phyloP scores from a whole-genome alignment of 2,113 vertebrate genomes.

The Prinia subflava region DNA sequence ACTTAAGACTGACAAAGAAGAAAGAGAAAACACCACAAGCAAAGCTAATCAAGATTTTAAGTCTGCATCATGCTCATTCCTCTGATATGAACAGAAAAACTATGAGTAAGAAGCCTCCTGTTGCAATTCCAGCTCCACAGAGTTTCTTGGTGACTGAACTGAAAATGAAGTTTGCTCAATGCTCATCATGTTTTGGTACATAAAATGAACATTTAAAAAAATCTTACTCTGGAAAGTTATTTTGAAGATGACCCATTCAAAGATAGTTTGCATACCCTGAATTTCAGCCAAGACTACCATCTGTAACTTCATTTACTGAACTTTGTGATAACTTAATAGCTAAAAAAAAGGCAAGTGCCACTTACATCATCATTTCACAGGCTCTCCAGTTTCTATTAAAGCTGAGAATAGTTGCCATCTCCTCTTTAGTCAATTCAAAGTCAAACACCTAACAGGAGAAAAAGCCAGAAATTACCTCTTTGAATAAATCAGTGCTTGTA shows the following conservation, averaged over 20 bases:
- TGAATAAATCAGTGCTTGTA: not conserved
- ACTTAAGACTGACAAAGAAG: not conserved
- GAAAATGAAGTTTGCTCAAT: not conserved
- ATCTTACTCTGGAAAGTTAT: not conserved
- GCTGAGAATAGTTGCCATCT: conserved; percentile 81
- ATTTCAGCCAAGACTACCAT: not conserved
- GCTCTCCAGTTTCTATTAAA: conserved; percentile 87
- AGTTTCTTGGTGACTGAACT: not conserved
- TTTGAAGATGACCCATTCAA: not conserved
- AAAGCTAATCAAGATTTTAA: not conserved
- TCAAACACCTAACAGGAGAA: conserved; percentile 83
- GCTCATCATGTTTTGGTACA: not conserved
- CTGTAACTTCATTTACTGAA: not conserved
- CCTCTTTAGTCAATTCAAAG: conserved; percentile 84
- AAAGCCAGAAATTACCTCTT: not conserved
- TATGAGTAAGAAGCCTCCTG: not conserved
- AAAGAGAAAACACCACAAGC: not conserved
- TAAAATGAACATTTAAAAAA: not conserved
- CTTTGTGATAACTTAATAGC: not conserved
- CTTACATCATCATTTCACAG: conserved; percentile 82
- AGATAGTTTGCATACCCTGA: not conserved
- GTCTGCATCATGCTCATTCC: not conserved
- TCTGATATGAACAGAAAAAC: not conserved
- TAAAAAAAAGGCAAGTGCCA: not conserved
- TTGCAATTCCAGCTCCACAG: not conserved